Evolutionary conservation across 2,888 invertebrate species (phyloP), one percentile per base, ranked within the genome.

Genomic region (Hofmannophila pseudospretella): DNA sequence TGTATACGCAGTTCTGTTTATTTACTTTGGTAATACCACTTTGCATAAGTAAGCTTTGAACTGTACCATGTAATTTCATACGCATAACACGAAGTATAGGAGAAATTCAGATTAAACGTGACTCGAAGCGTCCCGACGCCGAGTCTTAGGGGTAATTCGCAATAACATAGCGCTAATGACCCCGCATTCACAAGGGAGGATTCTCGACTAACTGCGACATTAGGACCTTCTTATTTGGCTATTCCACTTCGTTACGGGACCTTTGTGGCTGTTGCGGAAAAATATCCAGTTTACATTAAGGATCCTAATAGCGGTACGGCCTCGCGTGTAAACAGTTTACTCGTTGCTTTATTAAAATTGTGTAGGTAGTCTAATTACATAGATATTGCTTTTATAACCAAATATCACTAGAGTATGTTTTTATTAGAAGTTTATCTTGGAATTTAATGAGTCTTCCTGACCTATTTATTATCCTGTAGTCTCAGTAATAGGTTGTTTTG

Each of bases 181-280:
- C 70, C 67, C 52, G 66, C 71, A 81, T 81, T 82, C 80, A 80
- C 75, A 69, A 73, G 79, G 77, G 79, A 69, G 69, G 70, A 75
- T 77, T 76, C 76, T 65, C 70, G 62, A 71, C 68, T 82, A 82
- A 84, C 80, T 78, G 78, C 75, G 71, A 71, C 79, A 79, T 84
- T 82, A 80, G 70, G 68, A 79, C 78, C 79, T 77, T 76, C 80
- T 80, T 81, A 79, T 79, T 81, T 78, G 79, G 79, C 79, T 80
- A 78, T 79, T 80, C 69, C 67, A 75, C 75, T 77, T 79, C 77
- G 75, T 81, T 80, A 80, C 73, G 67, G 61, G 62, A 63, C 75
- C 70, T 78, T 77, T 80, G 74, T 72, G 72, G 67, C 51, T 58
- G 54, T 60, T 51, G 53, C 63, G 55, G 62, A 70, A 68, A 67